A percentile compares a stretch with the other conserved stretches of the same genome.
Conservation (phyloP, 2,888 invertebrate species). For the Gymnoscelis rufifasciata region DNA sequence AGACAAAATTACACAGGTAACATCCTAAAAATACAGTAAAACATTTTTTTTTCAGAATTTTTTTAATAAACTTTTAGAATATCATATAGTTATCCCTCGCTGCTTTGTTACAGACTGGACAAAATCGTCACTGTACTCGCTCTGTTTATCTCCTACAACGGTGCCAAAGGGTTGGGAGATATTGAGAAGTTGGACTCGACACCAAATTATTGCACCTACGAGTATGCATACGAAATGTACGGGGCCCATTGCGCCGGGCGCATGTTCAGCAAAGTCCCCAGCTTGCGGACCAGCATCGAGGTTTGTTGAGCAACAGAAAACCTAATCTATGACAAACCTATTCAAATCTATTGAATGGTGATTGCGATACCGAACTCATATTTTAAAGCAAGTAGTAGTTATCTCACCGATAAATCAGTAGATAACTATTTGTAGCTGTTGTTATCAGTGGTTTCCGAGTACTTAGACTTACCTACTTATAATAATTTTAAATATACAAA, state of each 20-base stretch:
- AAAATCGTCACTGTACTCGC: constrained; percentile 33
- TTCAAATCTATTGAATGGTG: constrained; percentile 28
- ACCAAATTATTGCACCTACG: constrained; percentile 71
- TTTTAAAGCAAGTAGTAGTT: neutral
- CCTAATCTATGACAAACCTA: constrained; percentile 29
- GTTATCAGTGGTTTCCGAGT: too few species aligned
- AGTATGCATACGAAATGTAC: constrained; percentile 71
- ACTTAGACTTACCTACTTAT: too few species aligned
- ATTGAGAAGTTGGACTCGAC: constrained; percentile 53
- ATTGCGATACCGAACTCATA: constrained; percentile 19
- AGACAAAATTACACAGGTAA: too few species aligned
- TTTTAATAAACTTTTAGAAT: too few species aligned
- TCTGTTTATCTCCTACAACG: constrained; percentile 32
- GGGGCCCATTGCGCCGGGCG: constrained; percentile 74
- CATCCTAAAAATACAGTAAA: too few species aligned
- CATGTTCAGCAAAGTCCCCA: constrained; percentile 70
- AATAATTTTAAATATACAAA: too few species aligned
- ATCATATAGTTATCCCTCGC: too few species aligned
- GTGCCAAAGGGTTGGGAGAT: constrained; percentile 54
- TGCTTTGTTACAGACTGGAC: constrained; percentile 45
- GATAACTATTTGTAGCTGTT: too few species aligned
- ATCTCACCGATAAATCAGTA: too few species aligned
- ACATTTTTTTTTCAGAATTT: too few species aligned
- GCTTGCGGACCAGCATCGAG: constrained; percentile 73
- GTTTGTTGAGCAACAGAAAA: constrained; percentile 46